Evolutionary conservation across 2,888 invertebrate genomes (phyloP), one percentile per base, ranked within the genome.

Genomic region (Marronus borbonicus): DNA sequence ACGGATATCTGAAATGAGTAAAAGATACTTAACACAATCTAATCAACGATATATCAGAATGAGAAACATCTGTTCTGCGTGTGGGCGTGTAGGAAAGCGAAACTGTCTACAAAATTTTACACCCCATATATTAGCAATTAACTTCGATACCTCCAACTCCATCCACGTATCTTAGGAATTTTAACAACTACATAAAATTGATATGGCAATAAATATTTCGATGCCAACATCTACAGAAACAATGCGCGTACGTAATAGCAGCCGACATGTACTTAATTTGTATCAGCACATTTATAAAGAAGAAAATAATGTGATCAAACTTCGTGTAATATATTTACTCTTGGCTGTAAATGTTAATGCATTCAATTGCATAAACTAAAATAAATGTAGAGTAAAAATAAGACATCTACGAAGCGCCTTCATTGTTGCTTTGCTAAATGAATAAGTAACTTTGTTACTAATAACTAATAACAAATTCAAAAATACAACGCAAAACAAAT

Each of bases 11-110:
- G 36, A 70, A 70, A 70, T 28, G 10, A 10, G 58, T 70, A 58
- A 70, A 70, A 62, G 60, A 44, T 74, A 82, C 82, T 83, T 82
- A 82, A 81, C 79, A 76, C 81, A 82, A 83, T 82, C 81, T 82
- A 82, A 83, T 82, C 80, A 76, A 76, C 78, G 78, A 83, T 83
- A 81, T 80, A 80, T 82, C 81, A 81, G 78, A 81, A 82, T 81
- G 80, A 65, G 69, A 80, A 81, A 80, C 83, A 83, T 81, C 81
- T 83, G 83, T 80, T 75, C 55, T 75, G 76, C 79, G 55, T 68
- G 68, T 68, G 76, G 70, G 69, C 72, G 66, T 66, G 52, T 60
- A 44, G 31, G 62, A 80, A 55, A 58, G 65, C 79, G 55, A 79
- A 79, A 80, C 80, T 79, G 80, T 69, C 80, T 74, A 72, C 76